Evolutionary conservation across 2,113 vertebrate genomes (phyloP).

Genomic region (Numenius arquata): DNA sequence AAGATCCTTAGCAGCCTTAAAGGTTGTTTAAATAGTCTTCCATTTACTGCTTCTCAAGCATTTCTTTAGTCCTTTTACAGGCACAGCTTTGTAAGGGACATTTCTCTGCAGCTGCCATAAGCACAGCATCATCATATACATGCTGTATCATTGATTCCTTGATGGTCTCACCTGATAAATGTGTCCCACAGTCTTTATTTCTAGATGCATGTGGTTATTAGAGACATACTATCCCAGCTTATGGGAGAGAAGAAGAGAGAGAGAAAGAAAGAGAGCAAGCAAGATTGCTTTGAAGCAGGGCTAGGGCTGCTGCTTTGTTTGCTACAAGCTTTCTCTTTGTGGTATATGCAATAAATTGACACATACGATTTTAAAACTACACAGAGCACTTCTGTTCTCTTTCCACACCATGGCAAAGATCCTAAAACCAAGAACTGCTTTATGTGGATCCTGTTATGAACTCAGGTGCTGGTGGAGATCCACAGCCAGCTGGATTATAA

Average conservation of each 20-base stretch:
- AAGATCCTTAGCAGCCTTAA: background rate
- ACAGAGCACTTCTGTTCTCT: background rate
- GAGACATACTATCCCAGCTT: background rate
- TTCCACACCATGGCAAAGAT: background rate
- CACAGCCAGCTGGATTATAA: too few relatives aligned
- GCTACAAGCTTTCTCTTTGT: background rate
- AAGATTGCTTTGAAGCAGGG: background rate
- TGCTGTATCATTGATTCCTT: background rate
- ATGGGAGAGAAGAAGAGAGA: background rate
- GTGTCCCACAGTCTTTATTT: background rate
- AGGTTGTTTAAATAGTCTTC: background rate
- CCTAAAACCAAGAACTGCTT: background rate
- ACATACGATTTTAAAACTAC: background rate
- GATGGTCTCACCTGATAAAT: background rate
- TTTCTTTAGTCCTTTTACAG: background rate
- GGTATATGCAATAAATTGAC: background rate
- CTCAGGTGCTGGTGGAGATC: too few relatives aligned
- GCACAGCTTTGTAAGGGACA: background rate
- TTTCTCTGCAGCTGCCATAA: background rate
- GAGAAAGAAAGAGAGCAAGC: background rate
- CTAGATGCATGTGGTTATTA: background rate
- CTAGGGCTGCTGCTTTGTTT: background rate
- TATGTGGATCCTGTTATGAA: background rate
- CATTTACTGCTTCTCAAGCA: background rate
- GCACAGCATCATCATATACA: background rate